Base-by-base conservation (phyloP, 2,888 invertebrate species). In the Aphrophora alni region DNA sequence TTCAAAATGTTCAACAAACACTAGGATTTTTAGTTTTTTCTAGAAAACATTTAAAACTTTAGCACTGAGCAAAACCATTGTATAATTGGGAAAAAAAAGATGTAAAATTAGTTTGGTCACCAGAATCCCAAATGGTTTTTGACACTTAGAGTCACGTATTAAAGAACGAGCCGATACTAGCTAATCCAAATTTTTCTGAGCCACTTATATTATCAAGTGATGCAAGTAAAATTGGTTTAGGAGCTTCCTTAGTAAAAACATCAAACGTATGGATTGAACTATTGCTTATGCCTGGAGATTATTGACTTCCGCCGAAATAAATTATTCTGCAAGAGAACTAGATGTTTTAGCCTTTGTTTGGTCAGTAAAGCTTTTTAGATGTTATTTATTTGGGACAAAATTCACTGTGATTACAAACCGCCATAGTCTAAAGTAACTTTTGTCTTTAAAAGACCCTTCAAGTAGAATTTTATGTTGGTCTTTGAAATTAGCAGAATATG, bases 261-360 rank as follows among this genome's bases (percentile, higher is more conserved):
- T 51, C 14, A 44, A 73, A 24, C 72, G 78, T 7, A 5, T 44
- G 28, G 78, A 78, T 38, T 5, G 25, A 28, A 71, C 78, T 12
- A 44, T 78, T 10, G 44, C 44, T 10, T 78, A 38, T 51, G 78
- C 71, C 38, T 27, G 59, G 5, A 21, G 74, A 26, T 72, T 68
- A 1, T 24, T 79, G 8, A 74, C 44, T 24, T 28, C 44, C 8
- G 59, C 28, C 10, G 74, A 79, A 51, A 73, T 0, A 2, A 79
- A 73, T 24, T 74, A 79, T 24, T 44, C 27, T 24, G 68, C 74
- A 0, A 79, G 28, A 3, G 78, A 73, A 24, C 3, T 21, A 5
- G 78, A 79, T 24, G 12, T 79, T 10, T 68, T 79, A 14, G 74
- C 68, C 1, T n/a, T 73, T 14, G 74, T 74, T 12, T 79, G 72